A percentile compares a stretch with the other conserved stretches of the same genome.
Conservation (phyloP, 2,797 vertebrate species). For the Lophura swinhoii region DNA sequence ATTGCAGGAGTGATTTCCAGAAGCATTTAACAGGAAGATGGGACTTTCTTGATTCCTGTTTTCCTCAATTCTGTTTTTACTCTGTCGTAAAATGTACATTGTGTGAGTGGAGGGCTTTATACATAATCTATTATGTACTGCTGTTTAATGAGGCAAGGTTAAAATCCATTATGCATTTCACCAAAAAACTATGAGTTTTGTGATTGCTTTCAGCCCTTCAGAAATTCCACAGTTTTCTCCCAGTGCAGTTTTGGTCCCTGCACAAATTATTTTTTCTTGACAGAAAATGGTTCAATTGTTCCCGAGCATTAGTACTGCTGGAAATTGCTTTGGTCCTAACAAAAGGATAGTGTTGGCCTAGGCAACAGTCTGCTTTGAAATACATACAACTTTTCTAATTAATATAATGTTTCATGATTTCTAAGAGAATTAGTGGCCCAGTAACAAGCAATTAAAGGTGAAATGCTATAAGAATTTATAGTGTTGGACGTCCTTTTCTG, state of each 20-base stretch:
- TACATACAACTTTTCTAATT: not conserved
- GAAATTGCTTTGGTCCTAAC: not conserved
- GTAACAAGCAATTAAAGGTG: not conserved
- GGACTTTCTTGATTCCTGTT: not conserved
- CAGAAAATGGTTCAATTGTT: not conserved
- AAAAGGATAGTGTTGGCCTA: not conserved
- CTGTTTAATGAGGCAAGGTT: constrained; percentile 44
- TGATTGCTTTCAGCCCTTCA: constrained; percentile 26
- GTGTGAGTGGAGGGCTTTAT: not conserved
- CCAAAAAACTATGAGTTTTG: not conserved
- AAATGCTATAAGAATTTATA: not conserved
- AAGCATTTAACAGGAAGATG: not conserved
- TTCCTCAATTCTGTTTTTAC: not conserved
- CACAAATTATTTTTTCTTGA: not conserved
- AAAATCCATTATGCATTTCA: constrained; percentile 43
- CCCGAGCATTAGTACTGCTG: not conserved
- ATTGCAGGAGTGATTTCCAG: not conserved
- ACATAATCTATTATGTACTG: not conserved
- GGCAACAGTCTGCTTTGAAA: not conserved
- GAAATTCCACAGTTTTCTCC: constrained; percentile 29
- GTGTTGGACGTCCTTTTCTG: not conserved
- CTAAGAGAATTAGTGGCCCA: not conserved
- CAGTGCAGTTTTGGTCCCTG: not conserved
- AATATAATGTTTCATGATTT: not conserved
- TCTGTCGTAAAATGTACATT: not conserved